Evolutionary conservation across 2,113 vertebrate genomes (phyloP), one percentile per base, ranked within the genome.

Genomic region (Ifrita kowaldi): DNA sequence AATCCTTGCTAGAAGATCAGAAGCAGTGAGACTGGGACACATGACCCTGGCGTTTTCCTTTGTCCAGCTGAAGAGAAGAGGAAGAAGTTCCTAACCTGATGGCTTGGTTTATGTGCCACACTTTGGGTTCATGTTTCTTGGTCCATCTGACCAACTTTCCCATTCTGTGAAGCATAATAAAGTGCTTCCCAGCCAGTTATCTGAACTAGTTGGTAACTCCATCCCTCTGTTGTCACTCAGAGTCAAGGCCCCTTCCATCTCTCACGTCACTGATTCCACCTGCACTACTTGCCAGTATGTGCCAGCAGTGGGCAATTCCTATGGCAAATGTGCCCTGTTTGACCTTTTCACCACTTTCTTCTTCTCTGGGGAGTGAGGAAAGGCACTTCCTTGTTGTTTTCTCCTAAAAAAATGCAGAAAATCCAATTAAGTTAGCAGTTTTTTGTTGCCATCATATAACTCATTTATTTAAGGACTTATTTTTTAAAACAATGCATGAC

Each of bases 211-310:
- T 56, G 28, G 20, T 89, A 70, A 53, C 16, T 75, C 65, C 14
- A 19, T 30, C 2, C 0, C 7, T 44, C 19, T 33, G 7, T 5
- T 59, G 21, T 20, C 75, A 56, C 23, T 37, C 6, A 18, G 30
- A n/a, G 32, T 8, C 71, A 71, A 67, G 22, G 16, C 7, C 39
- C 39, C 30, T 46, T 59, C 16, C 19, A 11, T 17, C 17, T 55
- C 37, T 49, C 27, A 44, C 1, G 0, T 30, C 50, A 39, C 14
- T 21, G 24, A 5, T 19, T 75, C 0, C 1, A 57, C 39, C 11
- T 32, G 16, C 12, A 47, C 46, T n/a, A 6, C 13, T 42, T 65
- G 16, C 10, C 16, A 53, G 9, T 46, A 56, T n/a, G 20, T 70
- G 42, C 7, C 59, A 68, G 37, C 27, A 30, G 24, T 55, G 13